Conservation (phyloP, 2,113 vertebrate species). For the Scomber colias region DNA sequence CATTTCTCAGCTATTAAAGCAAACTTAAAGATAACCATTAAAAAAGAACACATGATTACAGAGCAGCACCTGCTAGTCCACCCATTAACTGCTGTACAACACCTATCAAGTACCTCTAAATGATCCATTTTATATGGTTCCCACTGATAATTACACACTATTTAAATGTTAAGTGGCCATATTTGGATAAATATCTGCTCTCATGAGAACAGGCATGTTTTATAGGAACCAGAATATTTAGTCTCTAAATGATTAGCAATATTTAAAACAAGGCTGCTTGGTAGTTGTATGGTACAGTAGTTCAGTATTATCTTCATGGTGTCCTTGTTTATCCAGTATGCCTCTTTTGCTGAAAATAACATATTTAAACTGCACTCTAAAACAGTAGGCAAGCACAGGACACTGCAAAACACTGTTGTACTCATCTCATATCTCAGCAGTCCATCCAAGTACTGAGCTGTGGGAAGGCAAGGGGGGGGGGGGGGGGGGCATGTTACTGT, state of each 20-base stretch:
- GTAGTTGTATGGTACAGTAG: not conserved
- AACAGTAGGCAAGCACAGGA: not conserved
- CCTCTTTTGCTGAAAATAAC: not conserved
- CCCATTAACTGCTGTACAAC: not conserved
- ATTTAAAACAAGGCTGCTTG: not conserved
- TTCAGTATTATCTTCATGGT: not conserved
- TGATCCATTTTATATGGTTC: conserved; percentile 7
- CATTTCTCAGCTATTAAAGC: too few species aligned
- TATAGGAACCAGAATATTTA: conserved; percentile 11
- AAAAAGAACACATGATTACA: conserved; percentile 11
- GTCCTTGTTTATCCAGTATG: not conserved
- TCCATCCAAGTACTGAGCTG: not conserved
- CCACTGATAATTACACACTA: not conserved
- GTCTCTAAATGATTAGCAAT: not conserved
- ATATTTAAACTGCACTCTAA: not conserved
- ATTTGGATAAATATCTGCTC: not conserved
- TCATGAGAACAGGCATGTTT: not conserved
- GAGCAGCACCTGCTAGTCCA: not conserved
- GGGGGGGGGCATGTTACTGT: not conserved
- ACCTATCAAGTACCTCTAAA: not conserved
- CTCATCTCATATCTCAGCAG: not conserved
- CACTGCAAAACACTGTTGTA: not conserved
- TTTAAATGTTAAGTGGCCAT: not conserved
- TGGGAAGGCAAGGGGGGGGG: too few species aligned
- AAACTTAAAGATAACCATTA: not conserved